These are phyloP conservation scores for Flabesymbios commensalis DNA, from an alignment of 2,888 invertebrate genomes.

Conservation along the genomic window DNA sequence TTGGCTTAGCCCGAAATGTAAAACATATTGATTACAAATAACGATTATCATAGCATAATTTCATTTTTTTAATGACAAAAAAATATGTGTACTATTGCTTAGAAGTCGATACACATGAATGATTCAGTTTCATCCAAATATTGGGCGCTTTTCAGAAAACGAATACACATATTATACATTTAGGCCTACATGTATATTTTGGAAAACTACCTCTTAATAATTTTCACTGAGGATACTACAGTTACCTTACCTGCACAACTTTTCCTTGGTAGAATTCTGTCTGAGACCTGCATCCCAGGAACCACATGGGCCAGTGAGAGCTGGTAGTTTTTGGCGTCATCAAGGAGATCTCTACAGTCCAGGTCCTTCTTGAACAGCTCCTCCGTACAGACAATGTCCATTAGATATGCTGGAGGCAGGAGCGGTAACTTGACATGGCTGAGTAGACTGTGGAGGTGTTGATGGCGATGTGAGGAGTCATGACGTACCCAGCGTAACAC, in stretches of 20 bases:
- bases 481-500: constrained; percentile 61
- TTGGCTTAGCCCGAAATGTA: too few species aligned
- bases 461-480: constrained; percentile 47
- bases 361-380: constrained; percentile 49
- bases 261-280: constrained; percentile 59
- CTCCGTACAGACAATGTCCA: constrained; percentile 55
- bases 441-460: constrained; percentile 50
- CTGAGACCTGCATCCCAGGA: constrained; percentile 44
- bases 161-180: too few species aligned
- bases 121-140: too few species aligned
- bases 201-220: too few species aligned
- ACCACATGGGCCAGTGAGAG: constrained; percentile 55
- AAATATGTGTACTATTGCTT: too few species aligned
- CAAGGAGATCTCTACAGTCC: constrained; percentile 61
- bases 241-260: constrained; percentile 62
- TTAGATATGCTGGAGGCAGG: constrained; percentile 56
- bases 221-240: too few species aligned
- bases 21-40: too few species aligned
- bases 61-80: too few species aligned
- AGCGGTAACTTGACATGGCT: constrained; percentile 59
- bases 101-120: too few species aligned
- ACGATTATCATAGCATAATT: too few species aligned
- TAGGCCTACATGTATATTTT: too few species aligned
- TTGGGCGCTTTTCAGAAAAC: too few species aligned
- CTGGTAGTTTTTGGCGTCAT: constrained; percentile 61